Evolutionary conservation across 2,113 vertebrate species (phyloP).

Genomic region (Illadopsis cleaveri): DNA sequence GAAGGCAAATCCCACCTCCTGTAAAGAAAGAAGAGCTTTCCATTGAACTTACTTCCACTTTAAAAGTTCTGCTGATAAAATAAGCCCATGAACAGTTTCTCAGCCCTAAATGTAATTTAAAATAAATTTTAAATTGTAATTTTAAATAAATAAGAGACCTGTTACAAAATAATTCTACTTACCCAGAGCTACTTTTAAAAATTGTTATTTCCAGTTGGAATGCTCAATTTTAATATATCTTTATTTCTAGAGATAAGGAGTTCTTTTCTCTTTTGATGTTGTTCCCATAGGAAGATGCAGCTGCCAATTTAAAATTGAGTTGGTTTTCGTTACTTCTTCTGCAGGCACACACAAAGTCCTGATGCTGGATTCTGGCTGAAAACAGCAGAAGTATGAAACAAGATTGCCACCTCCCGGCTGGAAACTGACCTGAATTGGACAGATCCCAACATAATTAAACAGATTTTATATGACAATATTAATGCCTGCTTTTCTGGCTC

Average conservation of each 20-base stretch:
- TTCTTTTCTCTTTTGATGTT: background rate
- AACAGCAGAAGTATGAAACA: background rate
- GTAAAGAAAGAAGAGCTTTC: background rate
- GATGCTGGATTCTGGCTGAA: background rate
- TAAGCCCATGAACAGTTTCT: background rate
- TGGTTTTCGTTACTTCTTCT: background rate
- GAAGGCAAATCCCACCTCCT: background rate
- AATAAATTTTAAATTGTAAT: too few species aligned
- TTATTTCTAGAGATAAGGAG: background rate
- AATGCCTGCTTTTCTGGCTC: background rate
- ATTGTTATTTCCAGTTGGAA: background rate
- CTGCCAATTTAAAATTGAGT: background rate
- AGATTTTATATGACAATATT: background rate
- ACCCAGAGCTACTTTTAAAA: background rate
- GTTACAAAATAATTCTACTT: background rate
- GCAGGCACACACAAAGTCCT: rapidly evolving
- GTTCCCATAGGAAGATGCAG: background rate
- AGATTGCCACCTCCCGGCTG: slow-evolving; percentile 45
- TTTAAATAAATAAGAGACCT: background rate
- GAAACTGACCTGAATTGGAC: background rate
- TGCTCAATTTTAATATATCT: background rate
- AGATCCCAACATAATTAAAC: background rate
- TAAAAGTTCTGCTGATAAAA: background rate
- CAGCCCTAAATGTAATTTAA: background rate
- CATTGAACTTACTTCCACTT: background rate